Conservation (phyloP, 2,888 invertebrate genomes). For the Cheiracanthium punctorium region DNA sequence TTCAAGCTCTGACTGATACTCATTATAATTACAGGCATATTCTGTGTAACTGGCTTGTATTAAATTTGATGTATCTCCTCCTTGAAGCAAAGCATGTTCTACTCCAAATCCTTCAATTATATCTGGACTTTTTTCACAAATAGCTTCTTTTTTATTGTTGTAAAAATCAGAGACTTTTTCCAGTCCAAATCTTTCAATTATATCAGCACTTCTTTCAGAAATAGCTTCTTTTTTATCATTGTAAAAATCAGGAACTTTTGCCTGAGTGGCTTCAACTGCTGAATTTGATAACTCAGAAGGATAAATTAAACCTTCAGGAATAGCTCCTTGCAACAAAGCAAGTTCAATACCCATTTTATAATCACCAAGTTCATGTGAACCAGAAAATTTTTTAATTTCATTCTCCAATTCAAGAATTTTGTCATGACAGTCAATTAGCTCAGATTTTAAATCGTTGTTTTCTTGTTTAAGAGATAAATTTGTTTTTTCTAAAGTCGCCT, state of each 20-base stretch:
- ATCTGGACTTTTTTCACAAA: no score
- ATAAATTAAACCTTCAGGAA: constrained; percentile 18
- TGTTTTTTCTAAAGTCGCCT: no score
- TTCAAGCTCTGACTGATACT: not conserved
- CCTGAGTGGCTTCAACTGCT: not conserved
- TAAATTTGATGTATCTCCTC: constrained; percentile 24
- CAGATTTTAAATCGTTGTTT: not conserved
- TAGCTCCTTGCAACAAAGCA: constrained; percentile 46
- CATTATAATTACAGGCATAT: no score
- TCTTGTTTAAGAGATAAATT: not conserved
- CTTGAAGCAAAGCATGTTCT: constrained; percentile 39
- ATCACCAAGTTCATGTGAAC: not conserved
- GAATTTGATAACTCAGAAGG: not conserved
- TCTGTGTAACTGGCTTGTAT: no score
- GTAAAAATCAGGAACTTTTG: not conserved
- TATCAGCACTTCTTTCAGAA: no score
- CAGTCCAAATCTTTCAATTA: not conserved
- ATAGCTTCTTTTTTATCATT: not conserved
- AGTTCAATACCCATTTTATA: constrained; percentile 39
- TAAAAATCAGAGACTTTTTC: not conserved
- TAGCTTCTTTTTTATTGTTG: not conserved
- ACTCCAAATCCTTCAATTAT: constrained; percentile 8
- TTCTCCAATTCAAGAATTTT: constrained; percentile 25
- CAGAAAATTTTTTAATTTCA: constrained; percentile 29
- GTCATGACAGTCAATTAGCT: not conserved